These are phyloP conservation scores for Talpa occidentalis DNA, from an alignment of 2,113 vertebrate species.

Conservation along the genomic window DNA sequence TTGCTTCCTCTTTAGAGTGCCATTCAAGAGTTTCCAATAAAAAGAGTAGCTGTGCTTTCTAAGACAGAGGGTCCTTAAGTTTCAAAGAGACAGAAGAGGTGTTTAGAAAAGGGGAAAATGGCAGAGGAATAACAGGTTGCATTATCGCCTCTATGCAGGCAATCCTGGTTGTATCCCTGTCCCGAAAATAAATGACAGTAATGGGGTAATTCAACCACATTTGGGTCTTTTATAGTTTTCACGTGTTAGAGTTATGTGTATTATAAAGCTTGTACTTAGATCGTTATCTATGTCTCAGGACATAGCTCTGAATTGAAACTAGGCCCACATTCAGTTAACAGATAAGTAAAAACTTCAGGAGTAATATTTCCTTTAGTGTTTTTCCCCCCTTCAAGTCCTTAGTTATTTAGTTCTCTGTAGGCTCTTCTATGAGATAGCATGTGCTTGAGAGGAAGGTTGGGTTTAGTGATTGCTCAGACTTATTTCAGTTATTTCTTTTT, in stretches of 20 bases:
- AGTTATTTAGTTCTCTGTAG: background rate
- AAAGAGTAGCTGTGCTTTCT: conserved; percentile 48
- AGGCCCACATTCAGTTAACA: background rate
- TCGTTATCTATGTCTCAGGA: background rate
- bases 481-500: background rate
- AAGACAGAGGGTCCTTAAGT: background rate
- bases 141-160: background rate
- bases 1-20: conserved; percentile 48
- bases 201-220: background rate
- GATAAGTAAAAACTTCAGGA: background rate
- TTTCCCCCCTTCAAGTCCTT: background rate
- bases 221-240: background rate
- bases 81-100: conserved; percentile 37
- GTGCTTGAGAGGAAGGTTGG: background rate
- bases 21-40: conserved; percentile 19
- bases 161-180: background rate
- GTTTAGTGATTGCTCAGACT: conserved; percentile 20
- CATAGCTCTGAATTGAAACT: background rate
- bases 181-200: background rate
- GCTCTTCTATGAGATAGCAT: background rate
- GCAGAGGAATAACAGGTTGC: background rate
- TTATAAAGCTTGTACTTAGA: background rate
- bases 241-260: background rate
- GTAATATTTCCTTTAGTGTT: background rate
- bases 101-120: background rate